These are phyloP conservation scores for Coptodon rendalli DNA, from an alignment of 2,113 vertebrate species.

Conservation along the genomic window DNA sequence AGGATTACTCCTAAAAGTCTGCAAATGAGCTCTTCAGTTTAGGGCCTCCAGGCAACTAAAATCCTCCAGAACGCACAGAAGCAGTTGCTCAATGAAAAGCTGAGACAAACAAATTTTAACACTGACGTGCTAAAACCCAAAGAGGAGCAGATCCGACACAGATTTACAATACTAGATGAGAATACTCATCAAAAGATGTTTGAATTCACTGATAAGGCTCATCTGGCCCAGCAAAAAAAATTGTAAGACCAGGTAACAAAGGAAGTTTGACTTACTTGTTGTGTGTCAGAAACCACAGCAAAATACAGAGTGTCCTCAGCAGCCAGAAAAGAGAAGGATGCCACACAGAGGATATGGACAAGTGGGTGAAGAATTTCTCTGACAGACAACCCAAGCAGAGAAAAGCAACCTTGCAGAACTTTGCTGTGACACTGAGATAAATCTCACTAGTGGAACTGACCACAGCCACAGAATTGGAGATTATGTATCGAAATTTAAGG, in stretches of 20 bases:
- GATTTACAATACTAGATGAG: neutral
- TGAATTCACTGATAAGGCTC: neutral
- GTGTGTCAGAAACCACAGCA: neutral
- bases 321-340: neutral
- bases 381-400: neutral
- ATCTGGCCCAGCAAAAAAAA: neutral
- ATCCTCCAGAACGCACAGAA: neutral
- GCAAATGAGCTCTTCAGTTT: neutral
- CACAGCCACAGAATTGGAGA: neutral
- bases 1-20: neutral
- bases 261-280: neutral
- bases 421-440: neutral
- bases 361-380: fast-evolving
- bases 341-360: neutral
- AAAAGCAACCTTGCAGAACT: neutral
- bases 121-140: neutral
- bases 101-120: neutral
- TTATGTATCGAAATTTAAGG: neutral
- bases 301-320: neutral
- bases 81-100: neutral
- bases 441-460: neutral
- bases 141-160: neutral
- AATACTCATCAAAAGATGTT: neutral
- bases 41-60: neutral
- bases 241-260: neutral